Conservation (phyloP, 2,888 invertebrate species). For the Epinotia ramella region DNA sequence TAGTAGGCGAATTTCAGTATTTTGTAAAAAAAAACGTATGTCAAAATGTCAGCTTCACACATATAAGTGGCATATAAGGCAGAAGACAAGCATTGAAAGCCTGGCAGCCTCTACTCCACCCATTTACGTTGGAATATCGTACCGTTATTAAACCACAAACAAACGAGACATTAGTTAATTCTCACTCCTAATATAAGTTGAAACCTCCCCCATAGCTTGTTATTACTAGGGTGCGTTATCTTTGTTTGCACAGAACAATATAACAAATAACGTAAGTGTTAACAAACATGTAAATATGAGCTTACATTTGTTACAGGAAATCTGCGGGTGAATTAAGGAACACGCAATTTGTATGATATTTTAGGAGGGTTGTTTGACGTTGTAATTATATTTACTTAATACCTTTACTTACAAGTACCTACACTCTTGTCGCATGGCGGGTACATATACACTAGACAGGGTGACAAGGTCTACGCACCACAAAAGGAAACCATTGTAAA, state of each 20-base stretch:
- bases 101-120: neutral
- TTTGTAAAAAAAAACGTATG: no score
- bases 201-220: slow-evolving; percentile 19
- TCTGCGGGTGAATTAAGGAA: slow-evolving; percentile 42
- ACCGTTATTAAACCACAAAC: slow-evolving; percentile 18
- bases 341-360: slow-evolving; percentile 35
- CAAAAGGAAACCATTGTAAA: no score
- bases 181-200: slow-evolving; percentile 16
- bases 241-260: slow-evolving; percentile 37
- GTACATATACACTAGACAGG: no score
- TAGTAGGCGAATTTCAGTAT: no score
- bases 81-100: neutral
- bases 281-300: slow-evolving; percentile 43
- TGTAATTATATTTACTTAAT: slow-evolving; percentile 35
- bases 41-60: no score
- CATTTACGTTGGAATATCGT: slow-evolving; percentile 9
- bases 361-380: slow-evolving; percentile 19
- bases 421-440: no score
- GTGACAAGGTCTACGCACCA: no score
- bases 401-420: neutral
- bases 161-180: slow-evolving; percentile 34
- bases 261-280: slow-evolving; percentile 43
- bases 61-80: neutral
- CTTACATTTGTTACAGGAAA: slow-evolving; percentile 41
- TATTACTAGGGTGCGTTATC: slow-evolving; percentile 40